phyloP scores from a whole-genome alignment of 2,113 vertebrate genomes.

The Ailurus styani region DNA sequence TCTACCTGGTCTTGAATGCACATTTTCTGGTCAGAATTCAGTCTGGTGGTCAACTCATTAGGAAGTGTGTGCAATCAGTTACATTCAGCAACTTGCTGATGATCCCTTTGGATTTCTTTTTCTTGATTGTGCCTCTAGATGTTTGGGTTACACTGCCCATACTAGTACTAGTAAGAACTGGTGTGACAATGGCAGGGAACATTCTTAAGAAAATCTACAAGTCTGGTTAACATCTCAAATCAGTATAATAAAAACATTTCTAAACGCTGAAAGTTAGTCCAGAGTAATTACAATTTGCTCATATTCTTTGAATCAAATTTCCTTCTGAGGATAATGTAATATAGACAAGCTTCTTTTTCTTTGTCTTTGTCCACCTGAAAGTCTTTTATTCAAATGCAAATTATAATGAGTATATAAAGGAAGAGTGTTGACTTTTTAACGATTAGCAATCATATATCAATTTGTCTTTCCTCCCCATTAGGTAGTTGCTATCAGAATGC shows the following conservation, averaged over 20 bases:
- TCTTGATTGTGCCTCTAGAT: neutral
- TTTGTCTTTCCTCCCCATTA: neutral
- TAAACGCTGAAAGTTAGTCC: constrained; percentile 2
- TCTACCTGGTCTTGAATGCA: no score
- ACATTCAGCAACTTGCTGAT: neutral
- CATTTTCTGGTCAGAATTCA: neutral
- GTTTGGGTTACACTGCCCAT: neutral
- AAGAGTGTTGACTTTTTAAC: constrained; percentile 23
- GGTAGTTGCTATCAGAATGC: neutral
- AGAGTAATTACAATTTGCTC: constrained; percentile 13
- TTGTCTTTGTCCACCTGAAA: constrained; percentile 42
- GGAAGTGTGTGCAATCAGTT: neutral
- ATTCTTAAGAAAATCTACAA: neutral
- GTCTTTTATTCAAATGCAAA: constrained; percentile 25
- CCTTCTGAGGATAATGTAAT: constrained; percentile 51
- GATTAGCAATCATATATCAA: neutral
- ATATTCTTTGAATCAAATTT: constrained; percentile 52
- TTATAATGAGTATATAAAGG: neutral
- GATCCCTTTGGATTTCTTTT: neutral
- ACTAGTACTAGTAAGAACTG: neutral
- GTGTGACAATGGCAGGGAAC: neutral
- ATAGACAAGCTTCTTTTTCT: constrained; percentile 17
- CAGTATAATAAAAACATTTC: constrained; percentile 1
- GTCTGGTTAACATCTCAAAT: constrained; percentile 1
- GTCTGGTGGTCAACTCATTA: neutral